phyloP scores from a whole-genome alignment of 2,113 vertebrate genomes.

The Phaetusa simplex region DNA sequence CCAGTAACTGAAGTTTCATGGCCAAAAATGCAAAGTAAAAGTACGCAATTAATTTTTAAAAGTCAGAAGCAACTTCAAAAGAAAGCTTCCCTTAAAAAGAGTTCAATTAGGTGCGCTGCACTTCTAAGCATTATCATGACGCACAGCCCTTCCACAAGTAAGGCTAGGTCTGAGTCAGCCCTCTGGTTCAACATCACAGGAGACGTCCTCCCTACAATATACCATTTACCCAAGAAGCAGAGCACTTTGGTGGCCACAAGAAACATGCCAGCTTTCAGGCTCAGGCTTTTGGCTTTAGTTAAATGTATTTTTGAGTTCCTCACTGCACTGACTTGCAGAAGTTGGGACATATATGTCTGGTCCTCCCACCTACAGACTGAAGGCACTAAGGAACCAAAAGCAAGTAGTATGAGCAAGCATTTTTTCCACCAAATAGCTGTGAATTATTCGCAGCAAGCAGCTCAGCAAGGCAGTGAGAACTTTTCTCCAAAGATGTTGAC shows the following conservation, averaged over 20 bases:
- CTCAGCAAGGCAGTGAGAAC: background rate
- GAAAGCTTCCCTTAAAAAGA: background rate
- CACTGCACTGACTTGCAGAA: background rate
- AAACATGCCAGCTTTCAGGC: background rate
- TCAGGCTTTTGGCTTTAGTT: background rate
- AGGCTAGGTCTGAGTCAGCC: background rate
- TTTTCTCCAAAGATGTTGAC: background rate
- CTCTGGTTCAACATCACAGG: background rate
- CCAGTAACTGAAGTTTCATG: background rate
- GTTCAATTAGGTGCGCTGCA: background rate
- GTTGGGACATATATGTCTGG: background rate
- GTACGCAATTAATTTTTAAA: background rate
- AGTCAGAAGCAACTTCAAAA: background rate
- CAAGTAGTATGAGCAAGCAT: background rate
- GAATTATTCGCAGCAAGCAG: background rate
- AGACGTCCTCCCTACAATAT: rapidly evolving
- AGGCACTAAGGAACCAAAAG: background rate
- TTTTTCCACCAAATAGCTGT: background rate
- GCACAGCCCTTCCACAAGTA: background rate
- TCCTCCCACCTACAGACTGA: background rate
- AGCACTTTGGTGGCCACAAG: background rate
- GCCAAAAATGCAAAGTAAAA: background rate
- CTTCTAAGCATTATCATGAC: background rate
- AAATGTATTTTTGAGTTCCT: background rate
- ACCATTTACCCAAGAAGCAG: background rate